phyloP scores from a whole-genome alignment of 2,888 invertebrate species.

The Apoda limacodes region DNA sequence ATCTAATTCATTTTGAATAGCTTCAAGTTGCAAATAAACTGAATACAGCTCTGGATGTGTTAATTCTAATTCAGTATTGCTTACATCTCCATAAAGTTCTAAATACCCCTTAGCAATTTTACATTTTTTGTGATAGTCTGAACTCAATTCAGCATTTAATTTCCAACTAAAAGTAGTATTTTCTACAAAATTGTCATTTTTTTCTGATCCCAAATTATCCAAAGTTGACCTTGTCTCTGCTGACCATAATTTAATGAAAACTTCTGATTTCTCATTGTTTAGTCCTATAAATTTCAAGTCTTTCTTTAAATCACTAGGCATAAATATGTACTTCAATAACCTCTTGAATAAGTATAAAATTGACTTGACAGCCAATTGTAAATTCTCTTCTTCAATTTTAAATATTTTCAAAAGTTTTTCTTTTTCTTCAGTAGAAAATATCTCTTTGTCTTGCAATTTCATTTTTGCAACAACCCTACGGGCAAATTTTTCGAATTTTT shows the following conservation, averaged over 20 bases:
- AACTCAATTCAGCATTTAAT: conserved; percentile 56
- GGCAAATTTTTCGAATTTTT: conserved; percentile 52
- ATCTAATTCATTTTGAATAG: conserved; percentile 57
- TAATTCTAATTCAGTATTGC: conserved; percentile 43
- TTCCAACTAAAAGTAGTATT: conserved; percentile 43
- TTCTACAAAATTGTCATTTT: conserved; percentile 27
- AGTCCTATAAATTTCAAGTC: conserved; percentile 43
- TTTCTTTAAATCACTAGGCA: conserved; percentile 47
- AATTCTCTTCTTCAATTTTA: conserved; percentile 35
- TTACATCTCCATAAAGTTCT: conserved; percentile 26
- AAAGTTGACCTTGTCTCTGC: conserved; percentile 43
- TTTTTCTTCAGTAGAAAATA: conserved; percentile 49
- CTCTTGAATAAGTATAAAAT: conserved; percentile 46
- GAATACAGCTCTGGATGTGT: conserved; percentile 52
- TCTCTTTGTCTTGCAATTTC: conserved; percentile 39
- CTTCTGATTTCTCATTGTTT: conserved; percentile 40
- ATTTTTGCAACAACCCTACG: conserved; percentile 45
- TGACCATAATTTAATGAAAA: conserved; percentile 53
- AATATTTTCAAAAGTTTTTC: conserved; percentile 49
- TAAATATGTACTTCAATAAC: conserved; percentile 49
- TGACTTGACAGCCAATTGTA: conserved; percentile 44
- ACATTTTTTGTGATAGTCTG: conserved; percentile 46
- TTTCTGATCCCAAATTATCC: conserved; percentile 34
- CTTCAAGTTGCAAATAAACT: conserved; percentile 52
- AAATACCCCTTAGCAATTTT: conserved; percentile 53